These are phyloP conservation scores for Allacma fusca DNA, from an alignment of 2,888 invertebrate genomes.

Conservation along the genomic window DNA sequence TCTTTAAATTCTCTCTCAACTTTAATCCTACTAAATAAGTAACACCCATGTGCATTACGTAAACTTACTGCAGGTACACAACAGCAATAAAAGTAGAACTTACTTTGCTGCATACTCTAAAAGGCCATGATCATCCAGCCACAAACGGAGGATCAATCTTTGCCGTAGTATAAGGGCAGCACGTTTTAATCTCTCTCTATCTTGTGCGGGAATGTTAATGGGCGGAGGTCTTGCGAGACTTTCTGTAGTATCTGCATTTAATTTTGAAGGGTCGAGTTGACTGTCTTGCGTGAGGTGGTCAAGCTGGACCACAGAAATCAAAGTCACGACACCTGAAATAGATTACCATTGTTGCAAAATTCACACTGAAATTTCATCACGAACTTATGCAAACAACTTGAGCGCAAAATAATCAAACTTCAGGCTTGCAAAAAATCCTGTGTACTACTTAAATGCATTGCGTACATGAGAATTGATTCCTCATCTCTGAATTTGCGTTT, in stretches of 20 bases:
- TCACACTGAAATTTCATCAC: constrained; percentile 8
- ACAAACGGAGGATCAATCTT: constrained; percentile 83
- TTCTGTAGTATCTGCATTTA: constrained; percentile 21
- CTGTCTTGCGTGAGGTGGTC: constrained; percentile 65
- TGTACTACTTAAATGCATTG: no score
- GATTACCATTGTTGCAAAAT: neutral
- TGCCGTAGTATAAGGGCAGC: constrained; percentile 84
- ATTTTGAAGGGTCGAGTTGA: constrained; percentile 33
- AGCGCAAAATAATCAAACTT: no score
- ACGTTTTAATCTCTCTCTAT: constrained; percentile 82
- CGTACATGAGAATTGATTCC: no score
- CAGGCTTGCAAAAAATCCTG: neutral
- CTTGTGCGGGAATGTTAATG: constrained; percentile 83
- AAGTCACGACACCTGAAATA: constrained; percentile 78
- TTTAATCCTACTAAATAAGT: neutral
- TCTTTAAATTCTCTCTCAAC: neutral
- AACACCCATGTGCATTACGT: neutral
- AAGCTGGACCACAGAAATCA: constrained; percentile 81
- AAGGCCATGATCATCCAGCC: constrained; percentile 70
- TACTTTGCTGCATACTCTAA: constrained; percentile 65
- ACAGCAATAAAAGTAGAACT: constrained; percentile 26
- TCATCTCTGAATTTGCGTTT: no score
- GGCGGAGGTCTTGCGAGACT: constrained; percentile 63
- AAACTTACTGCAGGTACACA: neutral
- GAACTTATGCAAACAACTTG: neutral